These are phyloP conservation scores for Rhynchotus rufescens DNA, from an alignment of 2,797 vertebrate species.

Conservation along the genomic window DNA sequence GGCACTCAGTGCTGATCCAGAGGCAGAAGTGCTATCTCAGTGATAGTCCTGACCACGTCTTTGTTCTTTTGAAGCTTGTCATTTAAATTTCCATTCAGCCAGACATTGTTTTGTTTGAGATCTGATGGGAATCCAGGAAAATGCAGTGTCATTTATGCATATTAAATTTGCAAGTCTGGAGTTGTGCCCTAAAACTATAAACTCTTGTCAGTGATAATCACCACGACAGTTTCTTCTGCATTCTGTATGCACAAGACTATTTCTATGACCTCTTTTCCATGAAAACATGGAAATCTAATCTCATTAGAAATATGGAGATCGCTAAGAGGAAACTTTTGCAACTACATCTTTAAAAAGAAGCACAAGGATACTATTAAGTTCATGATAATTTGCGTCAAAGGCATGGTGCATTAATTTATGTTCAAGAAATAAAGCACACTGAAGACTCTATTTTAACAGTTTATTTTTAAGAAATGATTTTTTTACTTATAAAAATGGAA, in stretches of 20 bases:
- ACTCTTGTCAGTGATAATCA: background rate
- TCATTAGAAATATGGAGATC: slow-evolving; percentile 4
- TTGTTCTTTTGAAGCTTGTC: background rate
- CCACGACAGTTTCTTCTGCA: background rate
- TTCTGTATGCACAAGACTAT: background rate
- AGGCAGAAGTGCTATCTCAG: rapidly evolving
- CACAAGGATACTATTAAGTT: background rate
- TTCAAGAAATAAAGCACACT: background rate
- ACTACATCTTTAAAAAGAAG: background rate
- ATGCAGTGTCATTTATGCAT: background rate
- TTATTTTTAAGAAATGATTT: background rate
- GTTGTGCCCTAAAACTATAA: background rate
- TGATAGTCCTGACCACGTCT: background rate
- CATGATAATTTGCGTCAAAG: background rate
- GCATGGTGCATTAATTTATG: background rate
- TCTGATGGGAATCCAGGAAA: background rate
- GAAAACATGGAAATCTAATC: slow-evolving; percentile 8
- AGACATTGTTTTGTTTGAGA: background rate
- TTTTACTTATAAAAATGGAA: background rate
- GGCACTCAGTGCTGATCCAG: background rate
- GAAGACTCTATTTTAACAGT: background rate
- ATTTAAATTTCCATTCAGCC: slow-evolving; percentile 26
- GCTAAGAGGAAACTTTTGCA: background rate
- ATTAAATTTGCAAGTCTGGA: background rate
- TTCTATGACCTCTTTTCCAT: background rate